Conservation (phyloP, 2,888 invertebrate species). For the Polia nebulosa region DNA sequence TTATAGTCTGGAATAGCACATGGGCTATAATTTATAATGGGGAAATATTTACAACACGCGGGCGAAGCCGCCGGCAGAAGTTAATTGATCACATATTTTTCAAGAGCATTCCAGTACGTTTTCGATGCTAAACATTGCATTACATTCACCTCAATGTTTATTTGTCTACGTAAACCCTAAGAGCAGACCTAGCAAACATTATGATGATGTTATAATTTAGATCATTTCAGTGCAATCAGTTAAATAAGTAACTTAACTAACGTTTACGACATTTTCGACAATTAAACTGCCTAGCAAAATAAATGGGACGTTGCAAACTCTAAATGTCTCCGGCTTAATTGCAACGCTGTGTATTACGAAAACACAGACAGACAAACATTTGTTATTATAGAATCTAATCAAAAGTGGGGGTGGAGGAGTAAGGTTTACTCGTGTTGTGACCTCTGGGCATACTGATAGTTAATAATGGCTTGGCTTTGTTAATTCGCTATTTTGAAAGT, state of each 20-base stretch:
- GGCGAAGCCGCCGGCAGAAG: no score
- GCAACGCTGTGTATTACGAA: constrained; percentile 48
- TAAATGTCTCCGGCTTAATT: constrained; percentile 64
- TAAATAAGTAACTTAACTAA: constrained; percentile 53
- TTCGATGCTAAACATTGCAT: background rate
- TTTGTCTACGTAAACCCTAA: background rate
- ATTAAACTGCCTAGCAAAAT: constrained; percentile 58
- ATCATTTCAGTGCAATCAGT: constrained; percentile 34
- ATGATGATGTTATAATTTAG: constrained; percentile 39
- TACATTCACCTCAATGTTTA: background rate
- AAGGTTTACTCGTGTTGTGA: constrained; percentile 7
- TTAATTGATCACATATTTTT: background rate
- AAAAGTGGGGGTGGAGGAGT: constrained; percentile 16
- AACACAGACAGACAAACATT: constrained; percentile 43
- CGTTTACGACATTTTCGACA: constrained; percentile 55
- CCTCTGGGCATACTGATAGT: constrained; percentile 13
- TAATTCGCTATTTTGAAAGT: constrained; percentile 25
- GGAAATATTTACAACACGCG: no score
- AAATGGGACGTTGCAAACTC: constrained; percentile 61
- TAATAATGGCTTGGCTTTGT: constrained; percentile 2
- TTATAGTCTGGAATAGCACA: no score
- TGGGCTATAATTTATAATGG: no score
- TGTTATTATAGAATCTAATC: constrained; percentile 48
- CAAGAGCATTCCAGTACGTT: no score
- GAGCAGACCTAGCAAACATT: constrained; percentile 17